Conservation (phyloP, 2,797 vertebrate genomes). For the Macroramphosus scolopax region DNA sequence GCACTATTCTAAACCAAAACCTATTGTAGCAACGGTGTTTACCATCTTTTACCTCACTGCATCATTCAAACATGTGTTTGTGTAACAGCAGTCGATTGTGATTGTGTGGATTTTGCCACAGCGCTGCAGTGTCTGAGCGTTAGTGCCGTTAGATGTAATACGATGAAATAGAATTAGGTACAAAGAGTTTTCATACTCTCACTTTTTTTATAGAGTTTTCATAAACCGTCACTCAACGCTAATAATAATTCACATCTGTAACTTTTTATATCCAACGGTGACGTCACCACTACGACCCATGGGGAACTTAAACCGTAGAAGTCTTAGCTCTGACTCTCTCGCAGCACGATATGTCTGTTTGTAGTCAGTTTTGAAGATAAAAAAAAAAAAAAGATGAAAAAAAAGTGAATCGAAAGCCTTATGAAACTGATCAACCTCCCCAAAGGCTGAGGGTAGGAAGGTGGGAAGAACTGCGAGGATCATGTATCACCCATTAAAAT, state of each 20-base stretch:
- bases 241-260: slow-evolving; percentile 29
- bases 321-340: slow-evolving; percentile 28
- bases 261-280: slow-evolving; percentile 50
- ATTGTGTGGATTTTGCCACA: slow-evolving; percentile 40
- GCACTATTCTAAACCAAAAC: slow-evolving; percentile 74
- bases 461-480: no score
- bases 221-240: slow-evolving; percentile 26
- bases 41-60: slow-evolving; percentile 69
- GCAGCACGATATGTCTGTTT: slow-evolving; percentile 25
- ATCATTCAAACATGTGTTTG: slow-evolving; percentile 43
- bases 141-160: no score
- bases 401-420: slow-evolving; percentile 61
- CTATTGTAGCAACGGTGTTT: slow-evolving; percentile 44
- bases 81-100: slow-evolving; percentile 27
- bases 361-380: slow-evolving; percentile 36
- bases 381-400: not conserved
- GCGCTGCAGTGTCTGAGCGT: slow-evolving; percentile 46
- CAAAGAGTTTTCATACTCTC: no score
- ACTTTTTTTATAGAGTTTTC: slow-evolving; percentile 47
- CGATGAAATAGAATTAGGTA: slow-evolving; percentile 37
- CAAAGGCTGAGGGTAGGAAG: slow-evolving; percentile 33
- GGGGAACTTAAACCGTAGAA: no score
- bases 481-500: slow-evolving; percentile 37
- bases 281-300: slow-evolving; percentile 31
- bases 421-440: slow-evolving; percentile 55